Conservation (phyloP, 2,797 vertebrate genomes). For the Chelonia mydas region DNA sequence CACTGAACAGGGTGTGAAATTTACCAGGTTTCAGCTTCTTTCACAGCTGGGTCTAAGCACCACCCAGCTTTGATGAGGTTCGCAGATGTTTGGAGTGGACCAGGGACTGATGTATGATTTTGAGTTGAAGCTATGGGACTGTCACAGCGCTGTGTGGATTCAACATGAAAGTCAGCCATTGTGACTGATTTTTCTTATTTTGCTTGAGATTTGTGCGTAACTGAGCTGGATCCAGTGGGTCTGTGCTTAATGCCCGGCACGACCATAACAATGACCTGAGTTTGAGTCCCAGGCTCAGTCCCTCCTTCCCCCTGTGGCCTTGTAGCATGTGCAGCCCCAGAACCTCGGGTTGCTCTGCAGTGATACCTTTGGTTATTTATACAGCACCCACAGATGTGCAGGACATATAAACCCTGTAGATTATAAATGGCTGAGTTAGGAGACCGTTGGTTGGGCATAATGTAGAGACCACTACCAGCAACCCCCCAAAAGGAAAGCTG, state of each 20-base stretch:
- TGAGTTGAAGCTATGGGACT: neutral
- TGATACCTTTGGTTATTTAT: neutral
- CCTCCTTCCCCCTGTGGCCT: neutral
- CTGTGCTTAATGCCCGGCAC: neutral
- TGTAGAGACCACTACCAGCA: neutral
- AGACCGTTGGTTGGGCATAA: neutral
- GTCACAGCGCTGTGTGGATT: neutral
- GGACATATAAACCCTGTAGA: neutral
- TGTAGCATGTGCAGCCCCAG: neutral
- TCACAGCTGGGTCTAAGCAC: neutral
- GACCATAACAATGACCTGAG: neutral
- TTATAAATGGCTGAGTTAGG: neutral
- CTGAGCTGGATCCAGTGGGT: neutral
- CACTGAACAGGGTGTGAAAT: neutral
- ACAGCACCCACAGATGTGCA: neutral
- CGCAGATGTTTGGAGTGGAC: neutral
- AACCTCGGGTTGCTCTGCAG: neutral
- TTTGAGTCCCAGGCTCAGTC: neutral
- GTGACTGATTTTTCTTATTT: neutral
- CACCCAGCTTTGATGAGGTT: accelerated
- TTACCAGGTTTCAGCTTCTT: neutral
- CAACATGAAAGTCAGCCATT: neutral
- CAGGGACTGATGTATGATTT: neutral
- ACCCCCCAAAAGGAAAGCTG: conserved; percentile 34
- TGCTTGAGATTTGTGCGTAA: neutral